These are phyloP conservation scores for Bombylius discolor DNA, from an alignment of 2,888 invertebrate genomes.

Conservation along the genomic window DNA sequence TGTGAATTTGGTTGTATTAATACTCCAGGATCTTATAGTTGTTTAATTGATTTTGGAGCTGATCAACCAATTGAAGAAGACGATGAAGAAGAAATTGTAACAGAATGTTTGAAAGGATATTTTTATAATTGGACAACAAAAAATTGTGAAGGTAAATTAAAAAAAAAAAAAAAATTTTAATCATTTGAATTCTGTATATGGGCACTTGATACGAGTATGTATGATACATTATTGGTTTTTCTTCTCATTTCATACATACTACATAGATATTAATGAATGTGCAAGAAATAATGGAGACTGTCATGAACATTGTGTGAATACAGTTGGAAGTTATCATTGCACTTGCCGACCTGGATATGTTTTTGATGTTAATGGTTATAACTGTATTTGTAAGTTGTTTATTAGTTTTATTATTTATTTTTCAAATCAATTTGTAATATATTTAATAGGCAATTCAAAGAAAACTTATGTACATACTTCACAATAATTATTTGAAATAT, in stretches of 20 bases:
- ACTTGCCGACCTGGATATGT: slow-evolving; percentile 27
- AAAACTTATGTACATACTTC: too few relatives aligned
- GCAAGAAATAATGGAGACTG: slow-evolving; percentile 14
- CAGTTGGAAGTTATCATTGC: slow-evolving; percentile 24
- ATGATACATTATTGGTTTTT: neutral
- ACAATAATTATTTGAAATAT: too few relatives aligned
- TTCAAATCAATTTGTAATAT: too few relatives aligned
- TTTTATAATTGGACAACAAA: slow-evolving; percentile 13
- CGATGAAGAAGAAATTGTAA: slow-evolving; percentile 9
- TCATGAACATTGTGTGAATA: slow-evolving; percentile 17
- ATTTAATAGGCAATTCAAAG: too few relatives aligned
- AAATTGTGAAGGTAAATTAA: slow-evolving; percentile 13
- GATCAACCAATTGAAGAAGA: slow-evolving; percentile 17
- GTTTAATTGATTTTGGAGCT: slow-evolving; percentile 38
- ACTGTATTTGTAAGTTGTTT: slow-evolving; percentile 16
- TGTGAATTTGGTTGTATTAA: slow-evolving; percentile 40
- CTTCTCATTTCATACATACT: neutral
- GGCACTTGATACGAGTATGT: too few relatives aligned
- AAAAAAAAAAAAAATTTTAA: neutral
- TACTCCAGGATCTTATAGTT: slow-evolving; percentile 39
- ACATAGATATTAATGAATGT: slow-evolving; percentile 12
- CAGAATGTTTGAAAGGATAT: slow-evolving; percentile 14
- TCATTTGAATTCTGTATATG: neutral
- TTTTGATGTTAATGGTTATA: slow-evolving; percentile 18
- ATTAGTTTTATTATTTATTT: too few relatives aligned